Percentiles rank a stretch among this genome's conserved stretches.
Conservation (phyloP, 2,888 invertebrate species). For the Crocallis elinguaria region DNA sequence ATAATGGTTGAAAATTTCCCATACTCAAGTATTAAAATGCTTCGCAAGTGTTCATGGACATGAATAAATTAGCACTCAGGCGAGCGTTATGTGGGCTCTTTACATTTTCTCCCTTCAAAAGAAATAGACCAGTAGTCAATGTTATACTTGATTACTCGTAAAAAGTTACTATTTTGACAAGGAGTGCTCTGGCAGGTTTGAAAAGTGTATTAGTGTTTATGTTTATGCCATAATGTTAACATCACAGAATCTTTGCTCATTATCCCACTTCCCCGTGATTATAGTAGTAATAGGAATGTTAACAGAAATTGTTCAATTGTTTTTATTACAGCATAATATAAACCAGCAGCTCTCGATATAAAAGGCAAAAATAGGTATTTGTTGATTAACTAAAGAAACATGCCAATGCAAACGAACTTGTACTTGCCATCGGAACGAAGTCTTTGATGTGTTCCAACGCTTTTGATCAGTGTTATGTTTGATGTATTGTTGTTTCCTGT, state of each 20-base stretch:
- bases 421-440: constrained; percentile 1
- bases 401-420: constrained; percentile 5
- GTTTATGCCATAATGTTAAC: too few species aligned
- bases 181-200: too few species aligned
- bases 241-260: too few species aligned
- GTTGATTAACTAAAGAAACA: constrained; percentile 23
- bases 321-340: neutral
- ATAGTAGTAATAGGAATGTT: too few species aligned
- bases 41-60: constrained; percentile 18
- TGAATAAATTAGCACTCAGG: constrained; percentile 21
- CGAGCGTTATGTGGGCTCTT: constrained; percentile 17
- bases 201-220: too few species aligned
- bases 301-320: too few species aligned
- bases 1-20: constrained; percentile 2
- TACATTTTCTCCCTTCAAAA: constrained; percentile 15
- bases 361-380: constrained; percentile 2
- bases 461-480: constrained; percentile 17
- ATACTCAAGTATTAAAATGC: constrained; percentile 11
- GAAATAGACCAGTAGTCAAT: neutral
- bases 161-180: neutral
- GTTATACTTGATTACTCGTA: neutral
- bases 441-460: constrained; percentile 14
- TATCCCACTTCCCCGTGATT: too few species aligned
- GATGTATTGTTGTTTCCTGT: constrained; percentile 14
- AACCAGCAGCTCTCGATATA: neutral